Percentiles rank a stretch among this genome's conserved stretches.
Conservation (phyloP, 2,888 invertebrate species). For the Hyppa rectilinea region DNA sequence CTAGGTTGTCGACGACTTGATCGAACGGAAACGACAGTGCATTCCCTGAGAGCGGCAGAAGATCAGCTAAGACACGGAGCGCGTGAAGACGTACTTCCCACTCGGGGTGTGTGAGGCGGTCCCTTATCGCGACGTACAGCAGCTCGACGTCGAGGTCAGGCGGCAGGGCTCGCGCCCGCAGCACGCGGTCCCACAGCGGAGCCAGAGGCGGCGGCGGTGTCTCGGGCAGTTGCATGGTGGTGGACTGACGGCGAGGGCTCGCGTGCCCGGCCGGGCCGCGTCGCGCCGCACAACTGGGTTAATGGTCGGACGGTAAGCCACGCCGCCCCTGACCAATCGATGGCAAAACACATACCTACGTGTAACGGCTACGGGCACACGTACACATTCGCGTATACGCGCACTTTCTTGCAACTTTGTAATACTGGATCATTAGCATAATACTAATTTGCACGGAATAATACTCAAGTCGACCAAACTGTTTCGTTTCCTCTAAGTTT, state of each 20-base stretch:
- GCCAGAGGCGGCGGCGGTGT: conserved; percentile 91
- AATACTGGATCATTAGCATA: conserved; percentile 53
- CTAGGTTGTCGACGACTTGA: conserved; percentile 94
- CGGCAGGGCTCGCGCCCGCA: conserved; percentile 93
- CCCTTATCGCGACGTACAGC: conserved; percentile 93
- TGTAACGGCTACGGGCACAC: conserved; percentile 52
- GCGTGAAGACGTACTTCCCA: conserved; percentile 96
- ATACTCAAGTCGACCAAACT: conserved; percentile 33
- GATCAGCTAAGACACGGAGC: conserved; percentile 94
- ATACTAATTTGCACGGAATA: conserved; percentile 52
- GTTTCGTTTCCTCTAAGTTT: conserved; percentile 42
- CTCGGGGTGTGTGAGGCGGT: conserved; percentile 94
- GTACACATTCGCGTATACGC: conserved; percentile 55
- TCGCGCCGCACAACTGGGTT: conserved; percentile 89
- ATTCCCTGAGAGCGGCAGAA: conserved; percentile 93
- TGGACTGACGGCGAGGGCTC: conserved; percentile 76
- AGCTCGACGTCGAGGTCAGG: conserved; percentile 92
- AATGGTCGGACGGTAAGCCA: conserved; percentile 89
- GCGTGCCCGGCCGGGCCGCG: conserved; percentile 87
- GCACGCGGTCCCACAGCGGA: conserved; percentile 95
- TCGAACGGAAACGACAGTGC: conserved; percentile 93
- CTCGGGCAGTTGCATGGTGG: conserved; percentile 88
- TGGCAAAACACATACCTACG: conserved; percentile 75
- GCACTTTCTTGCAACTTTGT: conserved; percentile 41
- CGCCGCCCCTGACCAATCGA: conserved; percentile 89